These are phyloP conservation scores for Paedocypris micromegethes DNA, from an alignment of 2,797 vertebrate genomes.

Conservation along the genomic window DNA sequence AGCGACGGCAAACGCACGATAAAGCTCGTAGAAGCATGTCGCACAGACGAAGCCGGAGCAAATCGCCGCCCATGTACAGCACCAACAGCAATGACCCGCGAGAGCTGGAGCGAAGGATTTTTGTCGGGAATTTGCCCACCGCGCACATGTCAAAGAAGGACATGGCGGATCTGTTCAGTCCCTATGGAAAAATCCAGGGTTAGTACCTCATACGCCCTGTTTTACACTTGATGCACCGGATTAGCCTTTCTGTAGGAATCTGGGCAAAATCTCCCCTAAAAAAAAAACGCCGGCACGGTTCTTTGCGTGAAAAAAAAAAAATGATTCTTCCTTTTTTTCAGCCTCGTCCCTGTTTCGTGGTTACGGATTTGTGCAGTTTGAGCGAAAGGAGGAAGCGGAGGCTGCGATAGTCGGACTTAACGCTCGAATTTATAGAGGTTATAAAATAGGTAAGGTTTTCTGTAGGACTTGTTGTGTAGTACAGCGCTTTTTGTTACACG, in stretches of 20 bases:
- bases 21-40: constrained; percentile 65
- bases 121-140: constrained; percentile 87
- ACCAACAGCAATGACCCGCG: constrained; percentile 81
- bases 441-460: constrained; percentile 84
- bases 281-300: constrained; percentile 19
- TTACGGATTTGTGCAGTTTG: constrained; percentile 88
- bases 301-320: constrained; percentile 46
- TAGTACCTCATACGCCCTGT: constrained; percentile 66
- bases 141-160: constrained; percentile 83
- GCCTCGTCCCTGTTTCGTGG: constrained; percentile 84
- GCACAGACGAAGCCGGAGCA: constrained; percentile 76
- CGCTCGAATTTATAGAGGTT: constrained; percentile 83
- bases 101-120: constrained; percentile 86
- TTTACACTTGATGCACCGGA: constrained; percentile 12
- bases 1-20: constrained; percentile 48
- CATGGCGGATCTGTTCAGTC: constrained; percentile 81
- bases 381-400: constrained; percentile 80
- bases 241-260: constrained; percentile 29
- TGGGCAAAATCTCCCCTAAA: constrained; percentile 36
- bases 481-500: constrained; percentile 26
- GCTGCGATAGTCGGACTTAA: constrained; percentile 83
- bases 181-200: constrained; percentile 82
- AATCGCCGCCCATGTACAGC: constrained; percentile 60
- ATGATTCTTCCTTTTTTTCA: constrained; percentile 77
- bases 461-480: constrained; percentile 10